A percentile compares a stretch with the other conserved stretches of the same genome.
Evolutionary conservation across 2,888 invertebrate species (phyloP).

Genomic region (Chromoteleia sp.): DNA sequence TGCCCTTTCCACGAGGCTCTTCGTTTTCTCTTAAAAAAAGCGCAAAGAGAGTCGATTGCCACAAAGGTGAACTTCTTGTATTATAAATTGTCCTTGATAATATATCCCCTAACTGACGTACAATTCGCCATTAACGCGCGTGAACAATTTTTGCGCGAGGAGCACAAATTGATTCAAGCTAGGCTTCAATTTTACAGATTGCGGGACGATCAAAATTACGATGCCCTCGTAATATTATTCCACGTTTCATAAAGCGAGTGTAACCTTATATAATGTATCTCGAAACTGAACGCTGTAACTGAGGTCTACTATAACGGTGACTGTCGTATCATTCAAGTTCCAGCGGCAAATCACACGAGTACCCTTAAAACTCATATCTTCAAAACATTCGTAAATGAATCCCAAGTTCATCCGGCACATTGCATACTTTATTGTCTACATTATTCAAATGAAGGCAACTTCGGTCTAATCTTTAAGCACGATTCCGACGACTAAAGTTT

Average conservation of each 20-base stretch:
- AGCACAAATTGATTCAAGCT: constrained; percentile 12
- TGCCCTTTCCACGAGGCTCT: too few relatives aligned
- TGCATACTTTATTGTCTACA: constrained; percentile 81
- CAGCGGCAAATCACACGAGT: constrained; percentile 66
- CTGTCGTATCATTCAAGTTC: constrained; percentile 67
- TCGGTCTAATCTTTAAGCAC: constrained; percentile 77
- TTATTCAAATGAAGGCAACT: constrained; percentile 83
- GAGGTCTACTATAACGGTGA: constrained; percentile 74
- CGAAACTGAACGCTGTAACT: constrained; percentile 24
- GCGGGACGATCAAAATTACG: neutral
- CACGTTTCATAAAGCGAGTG: too few relatives aligned
- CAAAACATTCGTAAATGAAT: constrained; percentile 68
- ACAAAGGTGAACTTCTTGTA: constrained; percentile 45
- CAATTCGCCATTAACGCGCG: constrained; percentile 14
- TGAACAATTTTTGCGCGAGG: constrained; percentile 12
- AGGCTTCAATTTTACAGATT: neutral
- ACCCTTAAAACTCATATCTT: constrained; percentile 67
- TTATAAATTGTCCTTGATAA: constrained; percentile 49
- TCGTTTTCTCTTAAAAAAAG: constrained; percentile 14
- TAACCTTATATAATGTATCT: constrained; percentile 23
- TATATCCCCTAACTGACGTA: constrained; percentile 16
- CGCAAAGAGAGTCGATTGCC: constrained; percentile 59
- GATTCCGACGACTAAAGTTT: constrained; percentile 71
- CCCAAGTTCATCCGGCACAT: constrained; percentile 69
- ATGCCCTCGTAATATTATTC: too few relatives aligned